phyloP scores from a whole-genome alignment of 35 echinoderm and acorn worm species.

The Stichopus chloronotus region DNA sequence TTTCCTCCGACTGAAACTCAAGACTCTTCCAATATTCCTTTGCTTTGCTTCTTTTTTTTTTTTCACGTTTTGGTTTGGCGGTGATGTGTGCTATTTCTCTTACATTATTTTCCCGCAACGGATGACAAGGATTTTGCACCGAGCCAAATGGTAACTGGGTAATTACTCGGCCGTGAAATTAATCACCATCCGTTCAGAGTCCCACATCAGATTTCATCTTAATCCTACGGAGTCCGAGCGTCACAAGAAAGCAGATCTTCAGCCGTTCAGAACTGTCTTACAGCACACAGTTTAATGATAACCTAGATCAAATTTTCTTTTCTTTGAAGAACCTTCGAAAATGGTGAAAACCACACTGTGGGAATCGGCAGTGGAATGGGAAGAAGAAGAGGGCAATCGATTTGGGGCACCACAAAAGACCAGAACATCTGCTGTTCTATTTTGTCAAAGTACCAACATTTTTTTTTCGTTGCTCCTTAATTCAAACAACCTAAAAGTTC shows the following conservation, averaged over 20 bases:
- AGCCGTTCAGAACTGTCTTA: background rate
- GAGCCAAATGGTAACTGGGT: background rate
- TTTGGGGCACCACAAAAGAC: too few relatives aligned
- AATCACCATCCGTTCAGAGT: background rate
- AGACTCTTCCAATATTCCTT: background rate
- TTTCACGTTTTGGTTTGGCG: slow-evolving; percentile 13
- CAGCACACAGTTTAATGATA: background rate
- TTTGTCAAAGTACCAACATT: too few relatives aligned
- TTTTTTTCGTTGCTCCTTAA: too few relatives aligned
- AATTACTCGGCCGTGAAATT: slow-evolving; percentile 36
- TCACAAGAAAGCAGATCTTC: background rate
- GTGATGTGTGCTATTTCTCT: slow-evolving; percentile 9
- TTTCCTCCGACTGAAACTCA: background rate
- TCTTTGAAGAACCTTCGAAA: background rate
- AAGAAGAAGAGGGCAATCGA: background rate
- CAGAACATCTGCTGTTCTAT: too few relatives aligned
- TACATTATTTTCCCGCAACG: background rate
- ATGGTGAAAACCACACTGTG: background rate
- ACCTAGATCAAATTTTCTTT: background rate
- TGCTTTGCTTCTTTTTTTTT: background rate
- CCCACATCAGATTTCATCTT: slow-evolving; percentile 10
- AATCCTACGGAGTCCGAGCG: background rate
- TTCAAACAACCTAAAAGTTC: too few relatives aligned
- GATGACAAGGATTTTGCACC: background rate
- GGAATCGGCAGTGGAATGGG: background rate